Base-by-base conservation (phyloP, 2,797 vertebrate species). In the Enteromius afrohamiltoni region DNA sequence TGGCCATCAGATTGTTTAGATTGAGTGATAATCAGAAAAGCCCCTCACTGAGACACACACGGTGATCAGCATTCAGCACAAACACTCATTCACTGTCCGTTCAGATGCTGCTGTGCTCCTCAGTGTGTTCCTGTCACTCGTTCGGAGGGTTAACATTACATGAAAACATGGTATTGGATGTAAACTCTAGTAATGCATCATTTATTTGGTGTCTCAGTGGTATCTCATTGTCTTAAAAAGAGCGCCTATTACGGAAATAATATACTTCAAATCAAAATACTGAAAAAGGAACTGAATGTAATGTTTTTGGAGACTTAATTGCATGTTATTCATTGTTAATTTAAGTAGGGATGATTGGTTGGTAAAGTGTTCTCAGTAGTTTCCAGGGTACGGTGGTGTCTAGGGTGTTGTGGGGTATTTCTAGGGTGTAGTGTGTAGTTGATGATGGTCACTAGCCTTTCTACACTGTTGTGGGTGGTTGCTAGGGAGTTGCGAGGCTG, bases 1-100 rank as follows among this genome's bases (percentile, higher is more conserved):
- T 86, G 86, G 85, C 84, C 53, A 78, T 73, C 80, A 62, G 51
- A 55, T 76, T 87, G 80, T 85, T 80, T 85, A 85, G 47, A 85
- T 75, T 40, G 47, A 79, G 60, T 31, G 73, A 77, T 86, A 84
- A 89, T 80, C 82, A 82, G 80, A 82, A 49, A 68, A 78, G 64
- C 60, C 49, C 77, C 58, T 49, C 11, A 16, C 79, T 47, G 60
- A 65, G 14, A 53, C 51, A 51, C 40, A 42, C 17, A 13, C 13
- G 53, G 69, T 3, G 6, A 6, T 69, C n/a, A 23, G n/a, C 40
- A 69, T 69, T 69, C 42, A 29, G 31, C 69, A 9, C 42, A 71
- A 26, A 71, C 45, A 29, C 42, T 29, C 69, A 51, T 47, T 68
- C 65, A 37, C 65, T 68, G 64, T 37, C 65, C 34, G 37, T 68